phyloP scores from a whole-genome alignment of 2,113 vertebrate genomes.

The Pithys albifrons region DNA sequence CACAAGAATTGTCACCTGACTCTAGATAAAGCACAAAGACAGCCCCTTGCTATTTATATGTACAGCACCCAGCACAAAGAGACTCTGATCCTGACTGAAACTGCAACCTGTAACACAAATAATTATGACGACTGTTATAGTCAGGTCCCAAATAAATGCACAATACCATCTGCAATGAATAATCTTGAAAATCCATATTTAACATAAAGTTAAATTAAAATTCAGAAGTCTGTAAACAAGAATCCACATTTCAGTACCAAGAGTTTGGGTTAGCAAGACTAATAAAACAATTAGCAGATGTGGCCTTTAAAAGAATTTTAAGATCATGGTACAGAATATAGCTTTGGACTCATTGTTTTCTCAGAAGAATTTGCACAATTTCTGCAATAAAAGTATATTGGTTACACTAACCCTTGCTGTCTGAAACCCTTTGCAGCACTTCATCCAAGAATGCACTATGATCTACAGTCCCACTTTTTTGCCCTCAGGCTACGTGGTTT shows the following conservation, averaged over 20 bases:
- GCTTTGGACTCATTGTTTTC: background rate
- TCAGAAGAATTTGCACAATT: background rate
- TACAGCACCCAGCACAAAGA: background rate
- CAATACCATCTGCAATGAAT: background rate
- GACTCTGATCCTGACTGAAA: background rate
- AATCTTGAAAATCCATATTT: background rate
- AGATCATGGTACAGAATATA: background rate
- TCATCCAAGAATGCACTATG: background rate
- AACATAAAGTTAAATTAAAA: background rate
- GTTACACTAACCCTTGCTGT: background rate
- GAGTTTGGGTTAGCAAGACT: background rate
- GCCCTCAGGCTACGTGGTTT: slow-evolving; percentile 6
- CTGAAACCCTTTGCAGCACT: background rate
- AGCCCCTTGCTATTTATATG: background rate
- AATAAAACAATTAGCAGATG: background rate
- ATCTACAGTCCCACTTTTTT: slow-evolving; percentile 25
- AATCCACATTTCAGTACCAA: background rate
- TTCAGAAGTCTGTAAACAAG: background rate
- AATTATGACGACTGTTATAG: background rate
- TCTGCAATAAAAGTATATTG: background rate
- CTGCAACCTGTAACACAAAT: background rate
- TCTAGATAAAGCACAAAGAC: background rate
- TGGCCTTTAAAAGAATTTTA: background rate
- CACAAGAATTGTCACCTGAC: background rate
- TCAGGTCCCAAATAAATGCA: background rate